phyloP scores from a whole-genome alignment of 2,797 vertebrate genomes.

The Martes flavigula region DNA sequence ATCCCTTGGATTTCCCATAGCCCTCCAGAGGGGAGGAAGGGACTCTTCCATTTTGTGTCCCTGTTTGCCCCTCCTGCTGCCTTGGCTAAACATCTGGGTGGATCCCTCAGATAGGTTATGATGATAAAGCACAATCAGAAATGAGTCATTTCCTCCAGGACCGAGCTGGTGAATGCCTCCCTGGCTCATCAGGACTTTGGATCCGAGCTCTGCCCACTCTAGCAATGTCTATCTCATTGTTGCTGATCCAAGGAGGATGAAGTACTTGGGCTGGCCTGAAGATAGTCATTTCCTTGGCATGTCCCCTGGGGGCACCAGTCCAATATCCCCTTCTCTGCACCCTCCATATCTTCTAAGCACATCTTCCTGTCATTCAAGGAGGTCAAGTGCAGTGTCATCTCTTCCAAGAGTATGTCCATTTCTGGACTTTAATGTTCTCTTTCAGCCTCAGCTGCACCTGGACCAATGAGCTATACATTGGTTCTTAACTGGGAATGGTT shows the following conservation, averaged over 20 bases:
- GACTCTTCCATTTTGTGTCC: neutral
- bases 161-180: neutral
- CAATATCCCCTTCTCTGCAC: neutral
- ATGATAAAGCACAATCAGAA: neutral
- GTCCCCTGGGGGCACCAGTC: neutral
- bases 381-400: neutral
- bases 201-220: neutral
- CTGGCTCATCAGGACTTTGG: slow-evolving; percentile 53
- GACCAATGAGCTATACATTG: neutral
- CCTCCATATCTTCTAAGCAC: neutral
- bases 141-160: neutral
- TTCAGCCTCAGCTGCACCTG: neutral
- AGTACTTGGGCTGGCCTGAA: neutral
- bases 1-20: neutral
- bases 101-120: neutral
- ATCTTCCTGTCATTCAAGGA: neutral
- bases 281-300: neutral
- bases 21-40: neutral
- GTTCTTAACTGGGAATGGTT: neutral
- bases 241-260: neutral
- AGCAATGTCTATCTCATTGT: neutral
- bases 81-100: neutral
- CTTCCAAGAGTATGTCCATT: neutral
- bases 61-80: neutral
- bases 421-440: neutral